Evolutionary conservation across 2,888 invertebrate genomes (phyloP).

Genomic region (Aplocera efformata): DNA sequence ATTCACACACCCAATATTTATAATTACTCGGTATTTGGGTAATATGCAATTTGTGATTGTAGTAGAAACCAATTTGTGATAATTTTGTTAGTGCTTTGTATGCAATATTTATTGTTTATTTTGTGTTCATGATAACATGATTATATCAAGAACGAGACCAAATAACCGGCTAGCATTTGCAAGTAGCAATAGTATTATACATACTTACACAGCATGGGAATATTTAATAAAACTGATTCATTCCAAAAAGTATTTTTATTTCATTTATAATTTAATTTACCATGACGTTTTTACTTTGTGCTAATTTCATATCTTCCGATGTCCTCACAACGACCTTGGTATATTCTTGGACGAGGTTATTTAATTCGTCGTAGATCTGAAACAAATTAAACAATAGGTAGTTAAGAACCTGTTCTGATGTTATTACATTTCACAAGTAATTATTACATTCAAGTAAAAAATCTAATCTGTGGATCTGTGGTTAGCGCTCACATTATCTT

Average conservation of each 20-base stretch:
- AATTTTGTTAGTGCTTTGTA: conserved; percentile 1
- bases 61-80: conserved; percentile 5
- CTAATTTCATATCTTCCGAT: conserved; percentile 82
- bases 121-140: background rate
- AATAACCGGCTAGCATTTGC: conserved; percentile 2
- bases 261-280: conserved; percentile 26
- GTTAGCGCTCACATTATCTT: too few species aligned
- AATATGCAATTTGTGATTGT: too few species aligned
- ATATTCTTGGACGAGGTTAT: conserved; percentile 82
- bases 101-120: background rate
- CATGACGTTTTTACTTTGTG: conserved; percentile 29
- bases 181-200: background rate
- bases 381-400: too few species aligned
- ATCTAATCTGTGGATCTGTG: too few species aligned
- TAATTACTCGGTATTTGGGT: too few species aligned
- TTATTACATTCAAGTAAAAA: too few species aligned
- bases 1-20: too few species aligned
- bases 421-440: too few species aligned
- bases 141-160: background rate
- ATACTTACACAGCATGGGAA: too few species aligned
- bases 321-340: conserved; percentile 82
- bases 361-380: conserved; percentile 83
- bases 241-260: conserved; percentile 24
- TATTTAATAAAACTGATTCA: conserved; percentile 17
- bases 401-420: conserved; percentile 1